Percentiles rank a stretch among this genome's conserved stretches.
Conservation (phyloP, 2,888 invertebrate genomes). For the Spatulosminthurus flaviceps region DNA sequence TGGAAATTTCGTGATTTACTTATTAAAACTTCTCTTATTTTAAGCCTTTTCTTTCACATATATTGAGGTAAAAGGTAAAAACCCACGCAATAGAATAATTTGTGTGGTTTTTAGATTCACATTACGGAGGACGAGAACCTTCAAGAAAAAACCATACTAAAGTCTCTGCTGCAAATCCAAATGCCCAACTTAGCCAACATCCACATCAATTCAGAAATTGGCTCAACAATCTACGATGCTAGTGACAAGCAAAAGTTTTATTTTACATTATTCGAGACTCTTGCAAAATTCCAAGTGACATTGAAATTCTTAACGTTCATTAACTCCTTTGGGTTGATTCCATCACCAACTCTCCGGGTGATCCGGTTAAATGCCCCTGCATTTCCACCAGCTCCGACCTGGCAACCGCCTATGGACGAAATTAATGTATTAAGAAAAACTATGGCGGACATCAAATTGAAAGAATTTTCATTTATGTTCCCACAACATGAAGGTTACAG, state of each 20-base stretch:
- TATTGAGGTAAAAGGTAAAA: too few relatives aligned
- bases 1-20: too few relatives aligned
- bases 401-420: background rate
- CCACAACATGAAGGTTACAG: constrained; percentile 9
- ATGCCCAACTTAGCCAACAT: background rate
- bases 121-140: background rate
- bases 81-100: background rate
- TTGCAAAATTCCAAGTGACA: background rate
- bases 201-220: background rate
- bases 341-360: background rate
- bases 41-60: too few relatives aligned
- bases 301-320: background rate
- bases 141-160: background rate
- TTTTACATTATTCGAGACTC: background rate
- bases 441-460: background rate
- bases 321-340: background rate
- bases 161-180: background rate
- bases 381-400: background rate
- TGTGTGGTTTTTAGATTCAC: background rate
- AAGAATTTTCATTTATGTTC: constrained; percentile 5
- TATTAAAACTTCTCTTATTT: background rate
- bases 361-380: background rate
- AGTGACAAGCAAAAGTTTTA: constrained; percentile 4
- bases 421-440: background rate
- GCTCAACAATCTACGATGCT: background rate